Evolutionary conservation across 2,797 vertebrate species (phyloP).

Genomic region (Dallia pectoralis): DNA sequence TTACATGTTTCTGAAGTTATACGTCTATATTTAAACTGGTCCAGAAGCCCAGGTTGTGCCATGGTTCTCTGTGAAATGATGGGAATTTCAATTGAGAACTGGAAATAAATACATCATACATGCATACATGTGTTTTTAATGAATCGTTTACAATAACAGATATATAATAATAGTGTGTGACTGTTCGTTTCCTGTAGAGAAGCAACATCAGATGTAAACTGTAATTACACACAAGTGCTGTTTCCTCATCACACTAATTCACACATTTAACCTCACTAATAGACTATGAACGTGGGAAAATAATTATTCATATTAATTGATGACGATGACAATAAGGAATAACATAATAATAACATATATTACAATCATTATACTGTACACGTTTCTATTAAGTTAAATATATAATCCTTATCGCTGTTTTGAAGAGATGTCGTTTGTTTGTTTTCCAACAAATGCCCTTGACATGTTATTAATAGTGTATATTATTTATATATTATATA

Average conservation of each 20-base stretch:
- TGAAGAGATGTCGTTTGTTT: not conserved
- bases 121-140: not conserved
- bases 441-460: not conserved
- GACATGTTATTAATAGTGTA: not conserved
- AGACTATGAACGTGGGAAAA: not conserved
- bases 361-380: not conserved
- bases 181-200: not conserved
- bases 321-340: not conserved
- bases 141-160: not conserved
- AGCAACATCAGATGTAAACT: not conserved
- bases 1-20: too few species aligned
- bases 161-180: too few species aligned
- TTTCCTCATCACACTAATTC: slow-evolving; percentile 23
- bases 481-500: too few species aligned
- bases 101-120: not conserved
- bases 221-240: slow-evolving; percentile 37
- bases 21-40: too few species aligned
- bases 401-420: not conserved
- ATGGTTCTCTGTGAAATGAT: too few species aligned
- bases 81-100: too few species aligned
- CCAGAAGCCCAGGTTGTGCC: too few species aligned
- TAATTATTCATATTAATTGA: not conserved
- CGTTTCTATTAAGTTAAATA: not conserved
- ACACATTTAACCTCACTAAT: too few species aligned
- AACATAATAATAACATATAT: not conserved